Evolutionary conservation across 1,140 invertebrate species (phyloP).

Genomic region (Mylabris phalerata): DNA sequence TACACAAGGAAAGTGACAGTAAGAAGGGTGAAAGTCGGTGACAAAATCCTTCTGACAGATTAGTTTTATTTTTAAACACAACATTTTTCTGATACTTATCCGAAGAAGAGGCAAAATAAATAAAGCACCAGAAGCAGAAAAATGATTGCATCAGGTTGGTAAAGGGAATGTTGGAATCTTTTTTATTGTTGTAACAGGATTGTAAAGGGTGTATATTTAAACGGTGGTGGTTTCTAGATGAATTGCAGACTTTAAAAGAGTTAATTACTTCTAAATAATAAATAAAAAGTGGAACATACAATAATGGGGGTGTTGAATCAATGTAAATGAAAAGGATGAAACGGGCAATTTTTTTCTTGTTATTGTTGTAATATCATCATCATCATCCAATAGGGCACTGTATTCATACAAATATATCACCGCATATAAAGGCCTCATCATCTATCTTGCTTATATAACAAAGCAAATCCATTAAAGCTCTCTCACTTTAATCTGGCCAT

Average conservation of each 20-base stretch:
- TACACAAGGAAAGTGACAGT: no score
- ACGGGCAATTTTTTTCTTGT: constrained; percentile 11
- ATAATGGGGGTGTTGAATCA: constrained; percentile 4
- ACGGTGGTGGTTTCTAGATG: no score
- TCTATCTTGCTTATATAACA: constrained; percentile 32
- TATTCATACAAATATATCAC: constrained; percentile 23
- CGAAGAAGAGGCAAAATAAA: no score
- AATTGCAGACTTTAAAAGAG: background rate
- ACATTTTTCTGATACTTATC: no score
- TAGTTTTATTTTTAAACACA: background rate
- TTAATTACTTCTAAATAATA: constrained; percentile 28
- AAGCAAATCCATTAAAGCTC: constrained; percentile 40
- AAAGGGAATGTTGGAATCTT: no score
- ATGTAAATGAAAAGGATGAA: constrained; percentile 22
- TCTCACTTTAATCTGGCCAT: constrained; percentile 39
- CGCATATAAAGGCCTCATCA: constrained; percentile 23
- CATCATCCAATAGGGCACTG: constrained; percentile 18
- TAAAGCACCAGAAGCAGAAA: no score
- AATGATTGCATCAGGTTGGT: no score
- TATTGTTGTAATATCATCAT: background rate
- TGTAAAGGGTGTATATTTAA: no score
- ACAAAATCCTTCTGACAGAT: constrained; percentile 9
- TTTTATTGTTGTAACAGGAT: no score
- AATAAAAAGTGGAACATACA: constrained; percentile 7
- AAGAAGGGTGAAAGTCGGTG: constrained; percentile 10